Evolutionary conservation across 2,888 invertebrate species (phyloP), one percentile per base, ranked within the genome.

Genomic region (Ichneumon xanthorius): DNA sequence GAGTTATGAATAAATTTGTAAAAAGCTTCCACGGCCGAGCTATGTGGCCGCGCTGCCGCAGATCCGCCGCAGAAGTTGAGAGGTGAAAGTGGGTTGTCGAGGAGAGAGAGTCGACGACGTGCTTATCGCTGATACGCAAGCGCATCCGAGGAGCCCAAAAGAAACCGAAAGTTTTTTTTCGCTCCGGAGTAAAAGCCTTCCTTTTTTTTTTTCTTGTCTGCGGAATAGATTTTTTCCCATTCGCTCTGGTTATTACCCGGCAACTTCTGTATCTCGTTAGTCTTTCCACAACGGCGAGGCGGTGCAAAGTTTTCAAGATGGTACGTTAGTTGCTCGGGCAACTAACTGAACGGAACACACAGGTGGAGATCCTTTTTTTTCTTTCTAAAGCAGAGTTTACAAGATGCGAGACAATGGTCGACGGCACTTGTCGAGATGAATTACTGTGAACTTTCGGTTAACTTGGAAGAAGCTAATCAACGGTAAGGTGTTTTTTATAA

Each of bases 1-100:
- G 86, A 83, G 87, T 88, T 88, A 87, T 87, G 88, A 88, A 88
- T 88, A 88, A 88, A 88, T 88, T 88, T 88, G 86, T 86, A 87
- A 88, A 84, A 87, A 86, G 83, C 87, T 86, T 85, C 68, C 68
- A 81, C 79, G 84, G 83, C 70, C 61, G 76, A 58, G 55, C 72
- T n/a, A 30, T 19, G 55, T 19, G 53, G 55, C 53, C 40, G 58
- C n/a, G 7, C 33, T 33, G 19, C 50, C 50, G 37, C 55, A 26
- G 33, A 30, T 14, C 53, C 67, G 50, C 22, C 45, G 48, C 53
- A 40, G 50, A 67, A 77, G 30, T 48, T 37, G 33, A n/a, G 37
- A 55, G 71, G 53, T 14, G 37, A 65, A 55, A 61, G 30, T 30
- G 30, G 16, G 33, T 16, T 30, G 30, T 26, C 4, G 58, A 58